Evolutionary conservation across 1,140 invertebrate species (phyloP).

Genomic region (Pseudoatta argentina): DNA sequence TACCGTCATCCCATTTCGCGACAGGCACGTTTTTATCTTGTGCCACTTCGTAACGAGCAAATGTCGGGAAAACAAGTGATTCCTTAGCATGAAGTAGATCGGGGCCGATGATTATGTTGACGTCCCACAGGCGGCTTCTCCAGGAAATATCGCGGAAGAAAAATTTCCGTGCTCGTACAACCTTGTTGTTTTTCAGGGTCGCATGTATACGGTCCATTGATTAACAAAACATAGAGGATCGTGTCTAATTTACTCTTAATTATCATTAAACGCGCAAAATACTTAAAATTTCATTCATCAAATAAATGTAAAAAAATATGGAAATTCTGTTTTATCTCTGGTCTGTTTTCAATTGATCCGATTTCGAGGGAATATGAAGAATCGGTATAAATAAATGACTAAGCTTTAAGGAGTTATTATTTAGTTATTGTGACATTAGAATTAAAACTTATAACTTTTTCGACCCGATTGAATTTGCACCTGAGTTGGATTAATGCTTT

Average conservation of each 20-base stretch:
- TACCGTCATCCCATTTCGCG: no score
- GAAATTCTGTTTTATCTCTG: background rate
- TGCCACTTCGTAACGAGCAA: background rate
- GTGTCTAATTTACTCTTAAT: background rate
- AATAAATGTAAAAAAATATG: background rate
- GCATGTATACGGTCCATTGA: background rate
- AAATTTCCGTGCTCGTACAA: background rate
- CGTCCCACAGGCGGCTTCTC: background rate
- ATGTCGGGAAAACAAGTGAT: background rate
- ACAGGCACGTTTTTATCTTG: background rate
- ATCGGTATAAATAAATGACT: background rate
- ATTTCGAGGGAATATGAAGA: background rate
- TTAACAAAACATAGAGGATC: background rate
- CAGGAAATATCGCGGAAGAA: slow-evolving; percentile 16
- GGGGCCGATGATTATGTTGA: background rate
- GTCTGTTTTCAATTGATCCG: background rate
- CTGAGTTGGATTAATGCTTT: no score
- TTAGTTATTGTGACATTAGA: background rate
- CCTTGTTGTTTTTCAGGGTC: slow-evolving; percentile 22
- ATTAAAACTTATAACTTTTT: background rate
- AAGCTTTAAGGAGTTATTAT: background rate
- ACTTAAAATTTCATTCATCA: background rate
- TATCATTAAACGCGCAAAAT: background rate
- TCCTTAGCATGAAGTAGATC: slow-evolving; percentile 9
- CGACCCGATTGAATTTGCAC: no score